A percentile compares a stretch with the other conserved stretches of the same genome.
These are phyloP conservation scores for Hemiscyllium ocellatum DNA, from an alignment of 2,113 vertebrate species.

Conservation along the genomic window DNA sequence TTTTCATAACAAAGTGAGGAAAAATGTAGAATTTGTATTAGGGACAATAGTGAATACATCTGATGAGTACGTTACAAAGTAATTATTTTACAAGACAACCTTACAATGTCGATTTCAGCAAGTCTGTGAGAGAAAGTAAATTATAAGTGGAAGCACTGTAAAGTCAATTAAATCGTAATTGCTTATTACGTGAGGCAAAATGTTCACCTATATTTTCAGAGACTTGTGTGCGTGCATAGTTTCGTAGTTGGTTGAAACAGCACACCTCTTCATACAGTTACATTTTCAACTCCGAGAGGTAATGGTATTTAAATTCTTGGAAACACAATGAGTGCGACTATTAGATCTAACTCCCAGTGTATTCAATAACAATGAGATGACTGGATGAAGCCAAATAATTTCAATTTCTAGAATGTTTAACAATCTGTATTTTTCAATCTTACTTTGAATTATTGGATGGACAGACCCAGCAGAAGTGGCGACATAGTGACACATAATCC, in stretches of 20 bases:
- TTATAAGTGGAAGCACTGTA: neutral
- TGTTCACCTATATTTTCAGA: neutral
- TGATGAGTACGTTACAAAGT: neutral
- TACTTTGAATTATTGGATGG: neutral
- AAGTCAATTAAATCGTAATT: too few species aligned
- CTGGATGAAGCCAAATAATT: neutral
- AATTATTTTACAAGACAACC: neutral
- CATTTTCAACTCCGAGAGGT: neutral
- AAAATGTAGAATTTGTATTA: neutral
- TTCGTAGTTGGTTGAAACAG: neutral
- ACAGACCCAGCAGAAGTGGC: too few species aligned
- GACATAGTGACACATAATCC: too few species aligned
- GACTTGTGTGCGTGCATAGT: neutral
- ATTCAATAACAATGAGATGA: neutral
- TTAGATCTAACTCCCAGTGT: neutral
- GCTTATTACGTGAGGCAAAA: neutral
- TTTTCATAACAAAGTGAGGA: neutral
- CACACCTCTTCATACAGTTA: neutral
- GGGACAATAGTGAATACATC: neutral
- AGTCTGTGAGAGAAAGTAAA: neutral
- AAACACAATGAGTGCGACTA: neutral
- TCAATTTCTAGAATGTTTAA: neutral
- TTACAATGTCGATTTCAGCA: neutral
- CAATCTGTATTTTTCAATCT: neutral
- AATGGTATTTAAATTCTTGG: neutral